phyloP scores from a whole-genome alignment of 2,113 vertebrate species.

The Orcinus orca region DNA sequence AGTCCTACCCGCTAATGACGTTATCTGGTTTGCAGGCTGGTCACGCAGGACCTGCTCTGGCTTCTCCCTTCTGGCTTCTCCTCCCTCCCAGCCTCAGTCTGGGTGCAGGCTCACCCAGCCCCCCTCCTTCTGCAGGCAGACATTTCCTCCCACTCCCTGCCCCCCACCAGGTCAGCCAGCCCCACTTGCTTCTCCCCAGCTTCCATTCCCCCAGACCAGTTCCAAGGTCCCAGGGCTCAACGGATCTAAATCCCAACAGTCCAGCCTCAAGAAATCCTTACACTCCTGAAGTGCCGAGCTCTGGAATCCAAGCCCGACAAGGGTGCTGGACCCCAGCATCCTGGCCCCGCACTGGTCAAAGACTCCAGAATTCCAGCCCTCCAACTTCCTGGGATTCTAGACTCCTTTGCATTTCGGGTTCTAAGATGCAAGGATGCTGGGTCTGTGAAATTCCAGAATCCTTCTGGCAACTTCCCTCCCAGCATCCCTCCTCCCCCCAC shows the following conservation, averaged over 20 bases:
- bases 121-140: neutral
- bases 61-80: neutral
- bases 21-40: neutral
- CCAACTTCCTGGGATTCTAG: neutral
- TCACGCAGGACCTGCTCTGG: neutral
- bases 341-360: neutral
- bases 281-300: neutral
- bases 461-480: neutral
- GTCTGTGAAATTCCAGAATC: neutral
- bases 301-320: neutral
- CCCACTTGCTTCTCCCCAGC: neutral
- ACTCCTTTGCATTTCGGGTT: neutral
- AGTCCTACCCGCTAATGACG: neutral
- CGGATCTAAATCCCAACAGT: neutral
- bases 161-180: too few species aligned
- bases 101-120: neutral
- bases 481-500: neutral
- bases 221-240: neutral
- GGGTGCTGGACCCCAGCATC: neutral
- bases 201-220: neutral
- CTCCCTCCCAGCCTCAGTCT: neutral
- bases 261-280: neutral
- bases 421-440: neutral
- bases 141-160: neutral
- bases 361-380: neutral